Evolutionary conservation across 2,888 invertebrate species (phyloP).

Genomic region (Fabriciana adippe): DNA sequence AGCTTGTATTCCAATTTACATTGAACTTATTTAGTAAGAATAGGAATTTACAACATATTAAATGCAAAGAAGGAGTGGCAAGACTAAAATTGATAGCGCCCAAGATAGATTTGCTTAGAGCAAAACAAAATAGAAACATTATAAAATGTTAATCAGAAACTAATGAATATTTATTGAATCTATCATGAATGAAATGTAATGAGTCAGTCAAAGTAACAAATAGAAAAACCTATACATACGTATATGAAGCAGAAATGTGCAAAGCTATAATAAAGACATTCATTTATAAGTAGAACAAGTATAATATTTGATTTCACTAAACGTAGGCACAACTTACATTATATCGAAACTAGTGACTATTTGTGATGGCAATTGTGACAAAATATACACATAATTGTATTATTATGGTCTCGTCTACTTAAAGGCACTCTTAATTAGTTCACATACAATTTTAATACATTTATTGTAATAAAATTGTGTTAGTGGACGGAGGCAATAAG

Average conservation of each 20-base stretch:
- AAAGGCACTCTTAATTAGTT: conserved; percentile 29
- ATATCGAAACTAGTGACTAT: conserved; percentile 73
- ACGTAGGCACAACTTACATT: conserved; percentile 50
- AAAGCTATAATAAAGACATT: conserved; percentile 24
- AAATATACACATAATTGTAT: conserved; percentile 14
- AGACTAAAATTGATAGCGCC: conserved; percentile 47
- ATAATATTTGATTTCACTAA: conserved; percentile 19
- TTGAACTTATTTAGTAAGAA: conserved; percentile 17
- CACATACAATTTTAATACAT: conserved; percentile 11
- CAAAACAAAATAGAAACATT: background rate
- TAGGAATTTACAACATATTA: conserved; percentile 47
- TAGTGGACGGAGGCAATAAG: conserved; percentile 72
- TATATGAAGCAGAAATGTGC: conserved; percentile 13
- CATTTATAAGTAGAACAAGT: conserved; percentile 22
- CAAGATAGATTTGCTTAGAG: background rate
- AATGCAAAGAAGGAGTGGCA: conserved; percentile 71
- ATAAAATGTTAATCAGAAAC: too few relatives aligned
- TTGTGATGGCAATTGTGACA: conserved; percentile 62
- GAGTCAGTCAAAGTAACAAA: background rate
- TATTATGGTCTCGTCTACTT: conserved; percentile 16
- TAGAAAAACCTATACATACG: background rate
- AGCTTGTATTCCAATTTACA: conserved; percentile 22
- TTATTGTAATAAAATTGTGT: conserved; percentile 6
- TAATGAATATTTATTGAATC: too few relatives aligned
- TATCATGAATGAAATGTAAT: background rate